A percentile compares a stretch with the other conserved stretches of the same genome.
Conservation (phyloP, 2,797 vertebrate genomes). For the Aldrovandia affinis region DNA sequence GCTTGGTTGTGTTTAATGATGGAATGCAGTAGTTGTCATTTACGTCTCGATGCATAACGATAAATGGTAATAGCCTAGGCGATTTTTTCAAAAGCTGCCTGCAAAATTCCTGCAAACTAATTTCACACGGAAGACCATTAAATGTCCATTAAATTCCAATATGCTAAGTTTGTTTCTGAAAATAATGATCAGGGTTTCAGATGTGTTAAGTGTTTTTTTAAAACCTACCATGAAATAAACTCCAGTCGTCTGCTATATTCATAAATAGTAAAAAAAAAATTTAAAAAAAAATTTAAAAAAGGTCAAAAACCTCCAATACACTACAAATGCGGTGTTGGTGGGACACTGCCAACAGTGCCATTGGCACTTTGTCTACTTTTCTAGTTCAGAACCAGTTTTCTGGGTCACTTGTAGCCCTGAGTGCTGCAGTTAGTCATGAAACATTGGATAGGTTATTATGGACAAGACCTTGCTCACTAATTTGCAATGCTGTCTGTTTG, state of each 20-base stretch:
- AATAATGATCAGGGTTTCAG: too few relatives aligned
- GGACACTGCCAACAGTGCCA: conserved; percentile 42
- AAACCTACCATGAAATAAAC: too few relatives aligned
- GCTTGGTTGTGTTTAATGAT: background rate
- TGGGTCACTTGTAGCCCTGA: conserved; percentile 63
- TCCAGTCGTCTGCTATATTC: background rate
- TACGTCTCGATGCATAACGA: background rate
- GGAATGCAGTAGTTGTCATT: background rate
- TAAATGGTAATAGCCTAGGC: background rate
- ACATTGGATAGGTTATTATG: conserved; percentile 50
- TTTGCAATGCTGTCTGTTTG: conserved; percentile 29
- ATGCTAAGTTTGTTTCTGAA: too few relatives aligned
- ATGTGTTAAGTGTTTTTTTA: too few relatives aligned
- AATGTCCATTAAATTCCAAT: too few relatives aligned
- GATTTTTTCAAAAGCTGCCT: background rate
- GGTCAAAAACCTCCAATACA: background rate
- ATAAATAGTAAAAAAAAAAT: background rate
- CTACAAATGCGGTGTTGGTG: conserved; percentile 36
- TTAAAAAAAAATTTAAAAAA: too few relatives aligned
- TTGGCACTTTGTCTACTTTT: conserved; percentile 43
- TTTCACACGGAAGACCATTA: too few relatives aligned
- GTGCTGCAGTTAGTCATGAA: conserved; percentile 55
- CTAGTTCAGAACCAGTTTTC: conserved; percentile 49
- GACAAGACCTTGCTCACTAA: conserved; percentile 14
- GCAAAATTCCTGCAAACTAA: background rate